phyloP scores from a whole-genome alignment of 1,140 invertebrate species.

The Tetramorium alpestre region DNA sequence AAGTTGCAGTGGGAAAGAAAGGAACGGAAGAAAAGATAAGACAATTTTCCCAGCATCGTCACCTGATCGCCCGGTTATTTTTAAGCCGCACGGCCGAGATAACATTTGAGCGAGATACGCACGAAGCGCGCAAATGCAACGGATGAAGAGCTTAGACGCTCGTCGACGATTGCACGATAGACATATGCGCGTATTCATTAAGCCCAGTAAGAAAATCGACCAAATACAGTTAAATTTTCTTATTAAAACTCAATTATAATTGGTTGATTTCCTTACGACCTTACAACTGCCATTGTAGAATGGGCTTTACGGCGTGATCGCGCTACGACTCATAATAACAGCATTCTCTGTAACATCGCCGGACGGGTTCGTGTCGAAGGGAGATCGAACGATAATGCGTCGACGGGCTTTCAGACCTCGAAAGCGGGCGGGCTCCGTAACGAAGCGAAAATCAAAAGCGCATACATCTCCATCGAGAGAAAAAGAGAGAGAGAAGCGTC shows the following conservation, averaged over 20 bases:
- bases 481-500: too few species aligned
- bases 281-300: too few species aligned
- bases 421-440: background rate
- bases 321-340: background rate
- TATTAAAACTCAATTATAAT: too few species aligned
- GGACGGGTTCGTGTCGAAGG: background rate
- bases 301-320: background rate
- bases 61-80: too few species aligned
- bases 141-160: background rate
- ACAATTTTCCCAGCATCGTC: too few species aligned
- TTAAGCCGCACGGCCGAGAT: background rate
- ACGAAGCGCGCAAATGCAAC: background rate
- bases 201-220: too few species aligned
- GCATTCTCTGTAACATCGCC: conserved; percentile 10
- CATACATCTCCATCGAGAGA: conserved; percentile 30
- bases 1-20: too few species aligned
- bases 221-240: too few species aligned
- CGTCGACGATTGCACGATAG: background rate
- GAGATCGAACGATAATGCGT: conserved; percentile 11
- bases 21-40: too few species aligned
- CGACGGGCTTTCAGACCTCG: background rate
- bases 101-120: background rate
- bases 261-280: too few species aligned
- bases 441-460: conserved; percentile 44
- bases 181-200: background rate